phyloP scores from a whole-genome alignment of 2,888 invertebrate species.

The Neuroscelio doddi region DNA sequence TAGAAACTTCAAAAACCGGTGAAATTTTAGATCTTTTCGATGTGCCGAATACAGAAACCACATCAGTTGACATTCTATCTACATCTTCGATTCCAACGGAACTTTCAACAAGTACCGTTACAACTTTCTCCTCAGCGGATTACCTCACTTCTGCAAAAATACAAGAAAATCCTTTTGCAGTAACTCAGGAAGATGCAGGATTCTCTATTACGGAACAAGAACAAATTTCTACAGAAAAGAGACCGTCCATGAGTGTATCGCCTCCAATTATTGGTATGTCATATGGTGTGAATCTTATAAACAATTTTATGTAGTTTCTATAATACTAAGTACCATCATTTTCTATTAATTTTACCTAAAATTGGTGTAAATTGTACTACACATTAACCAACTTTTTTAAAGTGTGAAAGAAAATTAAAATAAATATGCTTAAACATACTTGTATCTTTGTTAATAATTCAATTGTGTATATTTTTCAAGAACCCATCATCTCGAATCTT shows the following conservation, averaged over 20 bases:
- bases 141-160: conserved; percentile 41
- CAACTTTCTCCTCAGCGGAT: conserved; percentile 42
- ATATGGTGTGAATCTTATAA: no score
- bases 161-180: conserved; percentile 62
- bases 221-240: conserved; percentile 50
- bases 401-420: no score
- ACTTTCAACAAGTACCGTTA: conserved; percentile 28
- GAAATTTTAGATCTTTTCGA: conserved; percentile 69
- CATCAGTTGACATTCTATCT: conserved; percentile 53
- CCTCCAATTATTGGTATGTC: conserved; percentile 40
- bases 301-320: no score
- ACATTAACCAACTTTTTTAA: no score
- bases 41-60: conserved; percentile 56
- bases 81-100: conserved; percentile 46
- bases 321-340: no score
- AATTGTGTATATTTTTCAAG: neutral
- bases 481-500: conserved; percentile 18
- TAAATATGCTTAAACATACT: no score
- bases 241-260: conserved; percentile 50
- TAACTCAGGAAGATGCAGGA: conserved; percentile 38
- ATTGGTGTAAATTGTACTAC: neutral
- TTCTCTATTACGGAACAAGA: conserved; percentile 35
- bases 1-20: conserved; percentile 41
- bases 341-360: no score
- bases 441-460: no score